phyloP scores from a whole-genome alignment of 2,797 vertebrate species.

The Otolemur crassicaudatus region DNA sequence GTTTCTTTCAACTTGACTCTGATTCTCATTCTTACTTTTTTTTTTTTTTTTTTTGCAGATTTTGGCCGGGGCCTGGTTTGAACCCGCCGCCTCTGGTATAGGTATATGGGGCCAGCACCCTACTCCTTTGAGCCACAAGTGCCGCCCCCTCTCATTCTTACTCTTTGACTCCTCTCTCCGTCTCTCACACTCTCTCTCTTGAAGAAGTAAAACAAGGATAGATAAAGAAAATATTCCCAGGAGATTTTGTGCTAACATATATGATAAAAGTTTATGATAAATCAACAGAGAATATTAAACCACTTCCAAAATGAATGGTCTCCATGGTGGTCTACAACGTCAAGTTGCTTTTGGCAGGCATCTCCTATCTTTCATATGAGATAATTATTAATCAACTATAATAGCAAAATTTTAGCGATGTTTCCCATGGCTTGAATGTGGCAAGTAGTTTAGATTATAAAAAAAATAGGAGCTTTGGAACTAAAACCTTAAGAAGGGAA shows the following conservation, averaged over 20 bases:
- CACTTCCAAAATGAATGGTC: neutral
- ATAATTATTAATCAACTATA: neutral
- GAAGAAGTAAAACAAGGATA: constrained; percentile 16
- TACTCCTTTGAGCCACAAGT: too few relatives aligned
- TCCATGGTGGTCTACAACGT: neutral
- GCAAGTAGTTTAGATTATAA: neutral
- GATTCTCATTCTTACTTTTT: too few relatives aligned
- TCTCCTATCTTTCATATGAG: neutral
- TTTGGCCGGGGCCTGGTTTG: too few relatives aligned
- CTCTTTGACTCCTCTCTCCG: neutral
- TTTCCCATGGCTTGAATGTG: neutral
- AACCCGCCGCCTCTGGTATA: too few relatives aligned
- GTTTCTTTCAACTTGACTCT: neutral
- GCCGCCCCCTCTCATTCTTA: neutral
- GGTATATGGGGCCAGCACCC: too few relatives aligned
- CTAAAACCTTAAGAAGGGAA: neutral
- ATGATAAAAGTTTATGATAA: neutral
- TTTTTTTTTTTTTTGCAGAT: too few relatives aligned
- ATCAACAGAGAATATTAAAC: neutral
- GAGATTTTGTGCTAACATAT: neutral
- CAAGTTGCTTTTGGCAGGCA: neutral
- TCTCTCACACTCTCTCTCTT: neutral
- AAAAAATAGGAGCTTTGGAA: neutral
- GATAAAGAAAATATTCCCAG: neutral
- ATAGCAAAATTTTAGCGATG: neutral